Conservation (phyloP, 2,797 vertebrate species). For the Eulemur rubriventer region DNA sequence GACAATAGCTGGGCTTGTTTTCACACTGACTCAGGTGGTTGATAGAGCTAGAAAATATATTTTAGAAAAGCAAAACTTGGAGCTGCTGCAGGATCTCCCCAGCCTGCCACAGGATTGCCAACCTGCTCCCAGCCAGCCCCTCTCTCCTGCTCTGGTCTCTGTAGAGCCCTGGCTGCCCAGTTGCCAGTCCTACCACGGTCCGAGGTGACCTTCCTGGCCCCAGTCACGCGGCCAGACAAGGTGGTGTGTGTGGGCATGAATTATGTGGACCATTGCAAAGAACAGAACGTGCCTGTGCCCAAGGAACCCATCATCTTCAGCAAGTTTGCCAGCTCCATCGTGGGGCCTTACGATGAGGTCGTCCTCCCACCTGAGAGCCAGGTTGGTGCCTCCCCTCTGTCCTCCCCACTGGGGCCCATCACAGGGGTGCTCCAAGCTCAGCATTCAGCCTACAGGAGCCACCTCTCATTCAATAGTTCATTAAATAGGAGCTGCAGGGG, state of each 20-base stretch:
- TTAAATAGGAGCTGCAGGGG: neutral
- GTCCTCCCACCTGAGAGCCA: slow-evolving; percentile 88
- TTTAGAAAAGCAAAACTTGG: neutral
- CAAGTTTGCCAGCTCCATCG: slow-evolving; percentile 95
- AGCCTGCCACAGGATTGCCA: neutral
- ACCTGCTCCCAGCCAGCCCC: neutral
- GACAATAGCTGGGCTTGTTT: neutral
- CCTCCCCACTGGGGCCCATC: neutral
- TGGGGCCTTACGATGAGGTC: slow-evolving; percentile 92
- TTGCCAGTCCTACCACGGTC: slow-evolving; percentile 84
- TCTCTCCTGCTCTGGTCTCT: slow-evolving; percentile 55
- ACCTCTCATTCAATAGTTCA: neutral
- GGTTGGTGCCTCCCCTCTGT: slow-evolving; percentile 66
- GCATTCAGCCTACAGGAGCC: neutral
- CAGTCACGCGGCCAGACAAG: slow-evolving; percentile 91
- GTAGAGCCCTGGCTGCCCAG: slow-evolving; percentile 88
- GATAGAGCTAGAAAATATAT: neutral
- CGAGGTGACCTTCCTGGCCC: slow-evolving; percentile 87
- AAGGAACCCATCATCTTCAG: slow-evolving; percentile 95
- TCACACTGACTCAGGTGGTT: neutral
- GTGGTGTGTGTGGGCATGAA: slow-evolving; percentile 97
- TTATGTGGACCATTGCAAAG: slow-evolving; percentile 94
- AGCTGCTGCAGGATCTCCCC: neutral
- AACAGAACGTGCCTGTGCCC: slow-evolving; percentile 91
- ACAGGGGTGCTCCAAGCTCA: neutral